Base-by-base conservation (phyloP, 2,797 vertebrate genomes). In the Tragelaphus eurycerus region DNA sequence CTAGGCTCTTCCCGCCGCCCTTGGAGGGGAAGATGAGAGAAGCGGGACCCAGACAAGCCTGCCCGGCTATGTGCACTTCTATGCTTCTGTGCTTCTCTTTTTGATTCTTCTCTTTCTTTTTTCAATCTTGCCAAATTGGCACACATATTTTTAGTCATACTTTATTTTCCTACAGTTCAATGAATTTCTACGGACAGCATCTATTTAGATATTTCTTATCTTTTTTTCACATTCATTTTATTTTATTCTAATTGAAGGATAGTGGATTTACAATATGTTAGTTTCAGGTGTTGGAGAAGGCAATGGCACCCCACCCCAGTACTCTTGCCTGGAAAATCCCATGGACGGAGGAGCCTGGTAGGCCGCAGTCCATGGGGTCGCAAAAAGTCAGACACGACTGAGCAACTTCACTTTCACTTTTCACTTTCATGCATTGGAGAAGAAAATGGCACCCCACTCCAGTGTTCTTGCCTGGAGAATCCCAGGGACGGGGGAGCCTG, bases 191-290 rank as follows among this genome's bases (percentile, higher is more conserved):
- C 48, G 48, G 9, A 95, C 27, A 82, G 2, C 67, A 46, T 86
- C 38, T 92, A 52, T 85, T 71, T 86, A 95, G 29, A 21, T 92
- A 29, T 64, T 96, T 85, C 76, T 88, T 94, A 76, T 55, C 21
- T 96, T 25, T 87, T 93, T 95, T 84, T 88, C 14, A 14, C n/a
- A 84, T 89, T 92, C 43, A 64, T 96, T 95, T 92, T 90, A 86
- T 89, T 82, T 46, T 78, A 48, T 29, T 78, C 27, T 78, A 43
- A 76, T 46, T 46, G 23, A 76, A 76, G 38, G 71, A 4, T 76
- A 76, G 71, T 43, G 6, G 38, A 76, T 46, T 76, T 76, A 27
- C 38, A 76, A 27, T 46, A 7, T 76, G 71, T 46, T 76, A 27
- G 38, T 27, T 76, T 46, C 38, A 46, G 71, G 71, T 27, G 6